Conservation (phyloP, 2,113 vertebrate species). For the Piaya cayana region DNA sequence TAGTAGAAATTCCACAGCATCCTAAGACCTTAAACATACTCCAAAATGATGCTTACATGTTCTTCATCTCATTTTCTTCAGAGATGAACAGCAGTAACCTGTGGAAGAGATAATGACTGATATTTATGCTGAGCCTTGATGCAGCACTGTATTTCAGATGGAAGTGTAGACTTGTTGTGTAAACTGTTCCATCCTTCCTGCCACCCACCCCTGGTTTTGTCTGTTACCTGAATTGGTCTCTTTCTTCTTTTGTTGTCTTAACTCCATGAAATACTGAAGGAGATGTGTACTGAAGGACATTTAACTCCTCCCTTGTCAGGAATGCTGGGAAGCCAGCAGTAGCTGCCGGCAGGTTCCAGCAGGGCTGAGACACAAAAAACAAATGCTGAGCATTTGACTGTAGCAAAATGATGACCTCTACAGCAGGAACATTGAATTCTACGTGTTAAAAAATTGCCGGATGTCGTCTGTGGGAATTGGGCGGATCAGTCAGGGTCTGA, state of each 20-base stretch:
- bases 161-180: background rate
- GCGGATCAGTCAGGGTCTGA: background rate
- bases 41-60: background rate
- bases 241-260: background rate
- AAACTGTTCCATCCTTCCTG: background rate
- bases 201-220: background rate
- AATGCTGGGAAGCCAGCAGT: background rate
- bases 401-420: background rate
- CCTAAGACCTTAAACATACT: background rate
- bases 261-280: background rate
- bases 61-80: background rate
- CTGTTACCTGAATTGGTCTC: constrained; percentile 3
- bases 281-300: background rate
- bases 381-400: background rate
- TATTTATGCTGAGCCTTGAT: background rate
- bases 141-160: background rate
- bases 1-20: background rate
- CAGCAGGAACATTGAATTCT: background rate
- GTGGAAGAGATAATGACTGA: background rate
- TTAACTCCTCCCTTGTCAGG: background rate
- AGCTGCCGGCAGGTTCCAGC: background rate
- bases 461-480: background rate
- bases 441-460: background rate
- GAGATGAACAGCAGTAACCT: background rate
- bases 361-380: background rate